Conservation (phyloP, 2,888 invertebrate genomes). For the Cylindroiulus punctatus region DNA sequence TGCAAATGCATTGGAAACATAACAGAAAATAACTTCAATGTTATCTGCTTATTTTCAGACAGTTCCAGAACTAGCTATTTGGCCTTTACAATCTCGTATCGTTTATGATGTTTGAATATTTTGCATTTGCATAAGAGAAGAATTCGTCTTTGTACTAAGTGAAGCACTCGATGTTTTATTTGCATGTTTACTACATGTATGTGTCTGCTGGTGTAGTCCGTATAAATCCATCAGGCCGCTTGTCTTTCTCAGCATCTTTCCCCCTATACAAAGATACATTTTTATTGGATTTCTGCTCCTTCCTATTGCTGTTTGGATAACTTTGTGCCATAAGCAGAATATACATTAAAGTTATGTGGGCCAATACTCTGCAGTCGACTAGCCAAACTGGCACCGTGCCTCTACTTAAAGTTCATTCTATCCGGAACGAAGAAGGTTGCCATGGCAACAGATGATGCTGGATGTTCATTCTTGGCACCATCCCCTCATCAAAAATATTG, state of each 20-base stretch:
- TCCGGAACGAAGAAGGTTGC: slow-evolving; percentile 36
- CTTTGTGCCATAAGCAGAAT: slow-evolving; percentile 47
- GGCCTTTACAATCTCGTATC: not conserved
- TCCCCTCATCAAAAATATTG: slow-evolving; percentile 43
- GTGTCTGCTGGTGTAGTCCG: not conserved
- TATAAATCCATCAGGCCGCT: slow-evolving; percentile 26
- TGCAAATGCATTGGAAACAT: not conserved
- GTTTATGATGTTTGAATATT: not conserved
- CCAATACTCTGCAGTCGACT: slow-evolving; percentile 45
- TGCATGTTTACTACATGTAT: slow-evolving; percentile 30
- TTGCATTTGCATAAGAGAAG: not conserved
- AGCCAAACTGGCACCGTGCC: slow-evolving; percentile 43
- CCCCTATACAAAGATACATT: slow-evolving; percentile 37
- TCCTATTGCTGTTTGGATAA: slow-evolving; percentile 47
- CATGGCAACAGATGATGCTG: slow-evolving; percentile 45
- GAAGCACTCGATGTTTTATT: slow-evolving; percentile 21
- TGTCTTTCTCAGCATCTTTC: slow-evolving; percentile 42
- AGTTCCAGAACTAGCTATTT: not conserved
- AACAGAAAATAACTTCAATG: not conserved
- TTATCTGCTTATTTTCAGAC: not conserved
- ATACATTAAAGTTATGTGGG: slow-evolving; percentile 47
- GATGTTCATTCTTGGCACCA: slow-evolving; percentile 42
- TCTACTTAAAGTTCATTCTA: slow-evolving; percentile 45
- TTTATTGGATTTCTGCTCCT: slow-evolving; percentile 47
- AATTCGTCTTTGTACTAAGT: slow-evolving; percentile 31